Evolutionary conservation across 2,797 vertebrate species (phyloP), one percentile per base, ranked within the genome.

Genomic region (Brachyalestes nurse): DNA sequence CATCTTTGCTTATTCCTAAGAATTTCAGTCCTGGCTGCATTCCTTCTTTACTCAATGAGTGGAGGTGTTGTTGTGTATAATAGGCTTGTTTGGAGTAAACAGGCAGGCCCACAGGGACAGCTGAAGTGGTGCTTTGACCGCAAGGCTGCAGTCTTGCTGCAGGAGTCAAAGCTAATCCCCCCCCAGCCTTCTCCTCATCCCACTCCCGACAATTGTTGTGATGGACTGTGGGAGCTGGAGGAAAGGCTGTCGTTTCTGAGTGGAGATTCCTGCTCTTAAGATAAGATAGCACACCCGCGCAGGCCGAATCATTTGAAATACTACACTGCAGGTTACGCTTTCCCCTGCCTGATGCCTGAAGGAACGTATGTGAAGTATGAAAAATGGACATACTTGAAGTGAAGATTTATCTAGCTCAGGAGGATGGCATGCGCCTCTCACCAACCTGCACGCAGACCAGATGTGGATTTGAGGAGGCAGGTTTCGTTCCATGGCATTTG

Each of bases 61-160:
- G 55, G 72, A 74, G 72, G 55, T 74, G 72, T 58, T 74, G 72
- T 74, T 74, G 72, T 58, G 72, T 74, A 60, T 51, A 51, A 42
- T 23, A 38, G 58, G 74, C 73, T 58, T 67, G 70, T 70, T 40
- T 78, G 75, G 65, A 67, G 14, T 70, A 61, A 64, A 76, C 34
- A 67, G 21, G 2, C 47, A 23, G 73, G 21, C 60, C 73, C 61
- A 38, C 91, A 87, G 67, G 61, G 28, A 91, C 91, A 93, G 88
- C 93, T 91, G 86, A 90, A 89, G 80, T 84, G 83, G 90, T 51
- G 45, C 55, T 75, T 70, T 53, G 72, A 66, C 69, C 25, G 25
- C 85, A 80, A 74, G 62, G 40, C 40, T 79, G 17, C 6, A 77
- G 55, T 8, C 64, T 69, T 71, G 53, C n/a, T 57, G 17, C 7